Base-by-base conservation (phyloP, 2,797 vertebrate genomes). In the Phrynocephalus vlangalii region DNA sequence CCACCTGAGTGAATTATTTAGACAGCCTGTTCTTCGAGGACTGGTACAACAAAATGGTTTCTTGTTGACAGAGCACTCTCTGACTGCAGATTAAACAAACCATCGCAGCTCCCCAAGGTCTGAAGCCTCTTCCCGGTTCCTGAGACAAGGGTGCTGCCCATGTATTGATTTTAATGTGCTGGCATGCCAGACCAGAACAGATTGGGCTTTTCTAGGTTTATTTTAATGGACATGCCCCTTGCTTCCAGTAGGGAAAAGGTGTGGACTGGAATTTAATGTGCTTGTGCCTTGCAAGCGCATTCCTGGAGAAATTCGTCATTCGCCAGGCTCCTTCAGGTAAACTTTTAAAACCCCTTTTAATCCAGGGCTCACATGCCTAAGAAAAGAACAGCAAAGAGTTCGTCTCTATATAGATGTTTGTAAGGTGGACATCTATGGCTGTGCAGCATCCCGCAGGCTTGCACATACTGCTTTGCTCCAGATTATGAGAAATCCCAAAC, bases 1-100 rank as follows among this genome's bases (percentile, higher is more conserved):
- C 48, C 66, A 83, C 66, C 63, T 78, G 78, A 79, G 87, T 88
- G 86, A 90, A 91, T 82, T 86, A 89, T 87, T 91, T 22, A 84
- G 73, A 76, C 67, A 89, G 90, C 86, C 18, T 68, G 16, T 63
- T 92, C 92, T 94, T 67, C 85, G 38, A 85, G 38, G 79, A 50
- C 30, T 66, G 50, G 13, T 73, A 26, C 77, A 88, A 91, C 90
- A 92, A 91, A 92, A 85, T 0, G 72, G 82, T 86, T 77, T 63
- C 79, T 18, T 76, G 82, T 24, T 72, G 72, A 75, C 73, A n/a
- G 89, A 88, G 79, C 89, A 91, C 20, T 44, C 79, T 81, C 0
- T 33, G 79, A 82, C 48, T 70, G 81, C 0, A 0, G 3, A 75
- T 77, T 52, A 79, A 91, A 88, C 66, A 68, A 88, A 84, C 87